A percentile compares a stretch with the other conserved stretches of the same genome.
These are phyloP conservation scores for Datnioides undecimradiatus DNA, from an alignment of 2,113 vertebrate genomes.

Conservation along the genomic window DNA sequence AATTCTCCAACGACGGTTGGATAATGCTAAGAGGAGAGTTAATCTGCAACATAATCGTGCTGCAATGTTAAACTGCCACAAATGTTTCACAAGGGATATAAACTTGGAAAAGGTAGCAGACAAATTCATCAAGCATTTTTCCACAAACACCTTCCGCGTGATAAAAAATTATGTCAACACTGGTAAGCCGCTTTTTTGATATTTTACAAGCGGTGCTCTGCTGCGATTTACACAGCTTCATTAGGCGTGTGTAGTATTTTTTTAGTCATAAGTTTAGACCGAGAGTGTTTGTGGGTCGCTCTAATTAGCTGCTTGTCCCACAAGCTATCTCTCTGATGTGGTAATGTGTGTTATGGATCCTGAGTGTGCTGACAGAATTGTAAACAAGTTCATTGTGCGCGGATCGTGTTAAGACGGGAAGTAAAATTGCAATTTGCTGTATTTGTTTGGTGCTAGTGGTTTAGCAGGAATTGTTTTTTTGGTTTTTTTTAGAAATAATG, in stretches of 20 bases:
- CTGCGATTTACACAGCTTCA: constrained; percentile 21
- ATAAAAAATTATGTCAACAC: constrained; percentile 2
- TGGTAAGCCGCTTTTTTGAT: neutral
- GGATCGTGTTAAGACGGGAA: constrained; percentile 17
- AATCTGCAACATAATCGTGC: neutral
- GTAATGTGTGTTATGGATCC: constrained; percentile 55
- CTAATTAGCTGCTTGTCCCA: constrained; percentile 71
- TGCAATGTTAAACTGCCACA: neutral
- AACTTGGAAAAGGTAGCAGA: neutral
- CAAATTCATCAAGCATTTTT: constrained; percentile 15
- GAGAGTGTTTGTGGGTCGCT: constrained; percentile 51
- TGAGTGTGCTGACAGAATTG: constrained; percentile 33
- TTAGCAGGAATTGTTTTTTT: neutral
- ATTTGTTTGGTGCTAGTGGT: constrained; percentile 5
- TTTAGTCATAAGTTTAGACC: constrained; percentile 44
- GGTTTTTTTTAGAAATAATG: neutral
- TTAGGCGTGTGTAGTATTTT: constrained; percentile 44
- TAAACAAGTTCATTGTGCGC: constrained; percentile 57
- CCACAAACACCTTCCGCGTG: neutral
- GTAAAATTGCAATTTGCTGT: constrained; percentile 1
- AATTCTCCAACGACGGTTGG: neutral
- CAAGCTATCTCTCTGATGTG: constrained; percentile 64
- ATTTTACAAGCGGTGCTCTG: constrained; percentile 14
- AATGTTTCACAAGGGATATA: neutral
- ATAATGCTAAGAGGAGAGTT: neutral